A percentile compares a stretch with the other conserved stretches of the same genome.
Conservation (phyloP, 2,113 vertebrate genomes). For the Natator depressus region DNA sequence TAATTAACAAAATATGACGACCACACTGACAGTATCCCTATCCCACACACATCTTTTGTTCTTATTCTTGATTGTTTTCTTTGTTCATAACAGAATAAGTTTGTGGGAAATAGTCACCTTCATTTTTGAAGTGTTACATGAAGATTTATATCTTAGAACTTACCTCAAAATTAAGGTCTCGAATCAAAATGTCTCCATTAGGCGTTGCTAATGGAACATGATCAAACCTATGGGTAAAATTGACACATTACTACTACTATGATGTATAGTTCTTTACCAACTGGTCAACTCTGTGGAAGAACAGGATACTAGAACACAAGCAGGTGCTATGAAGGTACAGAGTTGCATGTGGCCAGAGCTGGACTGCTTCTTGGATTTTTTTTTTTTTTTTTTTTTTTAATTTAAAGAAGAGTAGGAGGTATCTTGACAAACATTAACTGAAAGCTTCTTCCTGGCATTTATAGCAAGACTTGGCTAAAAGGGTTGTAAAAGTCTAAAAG, state of each 20-base stretch:
- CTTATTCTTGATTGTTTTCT: neutral
- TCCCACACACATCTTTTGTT: neutral
- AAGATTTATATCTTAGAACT: neutral
- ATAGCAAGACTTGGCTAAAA: neutral
- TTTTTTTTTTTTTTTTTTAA: neutral
- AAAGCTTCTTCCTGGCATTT: neutral
- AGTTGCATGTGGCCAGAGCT: neutral
- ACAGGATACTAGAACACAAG: neutral
- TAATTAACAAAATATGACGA: neutral
- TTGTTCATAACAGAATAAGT: neutral
- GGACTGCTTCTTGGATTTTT: neutral
- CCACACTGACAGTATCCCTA: neutral
- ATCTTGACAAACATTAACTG: neutral
- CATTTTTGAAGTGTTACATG: neutral
- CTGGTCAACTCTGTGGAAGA: neutral
- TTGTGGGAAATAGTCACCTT: neutral
- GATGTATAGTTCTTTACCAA: neutral
- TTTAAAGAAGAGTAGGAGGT: neutral
- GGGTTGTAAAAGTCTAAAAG: neutral
- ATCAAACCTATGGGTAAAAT: slow-evolving; percentile 87
- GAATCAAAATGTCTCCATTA: slow-evolving; percentile 96
- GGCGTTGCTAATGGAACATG: slow-evolving; percentile 94
- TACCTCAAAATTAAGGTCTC: slow-evolving; percentile 95
- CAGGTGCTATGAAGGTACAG: neutral
- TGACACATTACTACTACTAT: neutral